Evolutionary conservation across 2,797 vertebrate species (phyloP).

Genomic region (Tragopan temminckii): DNA sequence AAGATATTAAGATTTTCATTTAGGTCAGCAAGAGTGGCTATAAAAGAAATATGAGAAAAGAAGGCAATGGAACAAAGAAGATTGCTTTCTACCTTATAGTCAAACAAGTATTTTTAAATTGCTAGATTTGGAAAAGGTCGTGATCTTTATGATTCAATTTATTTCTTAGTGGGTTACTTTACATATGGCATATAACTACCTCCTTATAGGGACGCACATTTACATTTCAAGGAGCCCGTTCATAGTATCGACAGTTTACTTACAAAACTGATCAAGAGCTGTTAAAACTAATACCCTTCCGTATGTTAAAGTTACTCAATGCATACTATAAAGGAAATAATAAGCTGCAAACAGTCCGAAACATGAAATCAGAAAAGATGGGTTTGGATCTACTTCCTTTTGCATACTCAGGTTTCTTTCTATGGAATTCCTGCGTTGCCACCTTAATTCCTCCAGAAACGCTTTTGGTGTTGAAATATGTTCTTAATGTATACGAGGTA

Average conservation of each 20-base stretch:
- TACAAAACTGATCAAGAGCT: background rate
- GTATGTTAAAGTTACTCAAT: background rate
- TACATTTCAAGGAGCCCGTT: background rate
- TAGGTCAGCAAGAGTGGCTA: background rate
- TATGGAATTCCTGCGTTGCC: background rate
- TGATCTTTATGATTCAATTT: slow-evolving; percentile 8
- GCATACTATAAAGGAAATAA: background rate
- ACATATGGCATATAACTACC: background rate
- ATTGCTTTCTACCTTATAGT: background rate
- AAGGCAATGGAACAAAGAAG: background rate
- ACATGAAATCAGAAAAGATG: background rate
- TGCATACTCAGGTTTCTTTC: background rate
- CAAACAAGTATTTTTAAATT: slow-evolving; percentile 1
- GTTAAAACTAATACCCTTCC: background rate
- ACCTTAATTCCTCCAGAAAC: background rate
- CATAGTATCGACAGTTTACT: background rate
- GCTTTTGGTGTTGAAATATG: background rate
- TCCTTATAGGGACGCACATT: background rate
- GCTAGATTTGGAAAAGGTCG: slow-evolving; percentile 16
- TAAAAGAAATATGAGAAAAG: background rate
- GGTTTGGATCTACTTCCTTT: background rate
- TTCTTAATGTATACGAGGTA: background rate
- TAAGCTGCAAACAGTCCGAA: background rate
- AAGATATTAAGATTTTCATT: slow-evolving; percentile 24
- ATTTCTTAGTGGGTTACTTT: slow-evolving; percentile 1